Percentiles rank a stretch among this genome's conserved stretches.
Evolutionary conservation across 2,113 vertebrate genomes (phyloP).

Genomic region (Orthonyx spaldingii): DNA sequence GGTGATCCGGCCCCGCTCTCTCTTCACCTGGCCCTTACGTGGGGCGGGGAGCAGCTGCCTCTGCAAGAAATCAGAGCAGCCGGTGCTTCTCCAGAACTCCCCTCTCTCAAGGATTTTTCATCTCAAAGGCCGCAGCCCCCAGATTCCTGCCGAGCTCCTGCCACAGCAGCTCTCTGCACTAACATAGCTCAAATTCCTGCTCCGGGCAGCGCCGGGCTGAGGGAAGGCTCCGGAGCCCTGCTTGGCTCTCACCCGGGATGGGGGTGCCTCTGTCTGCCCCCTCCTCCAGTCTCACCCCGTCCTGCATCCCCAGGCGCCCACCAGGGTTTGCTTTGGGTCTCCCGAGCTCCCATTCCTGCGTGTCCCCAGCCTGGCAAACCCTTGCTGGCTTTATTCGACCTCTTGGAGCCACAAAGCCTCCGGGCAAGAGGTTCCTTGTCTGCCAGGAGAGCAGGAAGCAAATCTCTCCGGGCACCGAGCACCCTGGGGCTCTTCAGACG

Average conservation of each 20-base stretch:
- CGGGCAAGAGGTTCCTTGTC: not conserved
- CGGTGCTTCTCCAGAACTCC: rapidly evolving
- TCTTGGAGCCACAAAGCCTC: not conserved
- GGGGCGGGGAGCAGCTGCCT: not conserved
- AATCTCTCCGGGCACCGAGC: not conserved
- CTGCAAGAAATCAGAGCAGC: not conserved
- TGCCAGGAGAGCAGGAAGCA: not conserved
- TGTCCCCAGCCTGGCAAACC: not conserved
- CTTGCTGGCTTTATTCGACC: not conserved
- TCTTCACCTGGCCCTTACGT: rapidly evolving
- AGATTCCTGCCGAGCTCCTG: not conserved
- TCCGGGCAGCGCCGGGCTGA: not conserved
- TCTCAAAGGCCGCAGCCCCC: not conserved
- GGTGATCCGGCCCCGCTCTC: rapidly evolving
- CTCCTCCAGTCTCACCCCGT: not conserved
- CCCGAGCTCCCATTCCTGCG: not conserved
- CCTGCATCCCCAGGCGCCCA: not conserved
- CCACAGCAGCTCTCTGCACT: not conserved
- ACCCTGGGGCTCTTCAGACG: rapidly evolving
- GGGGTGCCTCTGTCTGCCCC: too few relatives aligned
- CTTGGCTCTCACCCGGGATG: rapidly evolving
- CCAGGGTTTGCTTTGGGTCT: not conserved
- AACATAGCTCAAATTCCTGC: slow-evolving; percentile 35
- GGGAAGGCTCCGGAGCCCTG: not conserved
- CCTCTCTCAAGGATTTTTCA: not conserved